Evolutionary conservation across 1,140 invertebrate species (phyloP), one percentile per base, ranked within the genome.

Genomic region (Batillaria attramentaria): DNA sequence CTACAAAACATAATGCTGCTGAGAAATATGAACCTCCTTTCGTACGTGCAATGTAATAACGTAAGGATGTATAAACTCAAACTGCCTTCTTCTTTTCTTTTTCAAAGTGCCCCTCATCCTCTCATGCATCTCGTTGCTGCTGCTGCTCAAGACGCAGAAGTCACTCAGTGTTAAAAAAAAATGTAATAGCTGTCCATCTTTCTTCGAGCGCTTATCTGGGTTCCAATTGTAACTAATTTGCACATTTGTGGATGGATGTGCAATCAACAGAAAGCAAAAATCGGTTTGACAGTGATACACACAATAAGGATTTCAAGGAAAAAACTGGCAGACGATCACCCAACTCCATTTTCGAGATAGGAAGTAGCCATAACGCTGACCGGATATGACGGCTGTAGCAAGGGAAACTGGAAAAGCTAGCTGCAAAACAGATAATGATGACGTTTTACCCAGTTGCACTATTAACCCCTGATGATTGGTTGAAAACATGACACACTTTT

Each of bases 381-480:
- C 50, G 73, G 73, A 75, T 41, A 75, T 37, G 37, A 75, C 54
- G 31, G 57, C n/a, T n/a, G n/a, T n/a, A n/a, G n/a, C n/a, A n/a
- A n/a, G n/a, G n/a, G n/a, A n/a, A n/a, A n/a, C n/a, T n/a, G n/a
- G n/a, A n/a, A n/a, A n/a, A n/a, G n/a, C n/a, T 54, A 18, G 18
- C 50, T 54, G 13, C 39, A 41, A 42, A 39, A 75, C 50, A 57
- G 13, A 28, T 75, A 62, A 16, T 62, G 10, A 13, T 75, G 73
- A 75, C 73, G 73, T 75, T 28, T 70, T 18, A 39, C 37, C n/a
- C 68, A 70, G 3, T 70, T 41, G 1, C 13, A 24, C 39, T n/a
- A 3, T 70, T 42, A 20, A n/a, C 24, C 5, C 24, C 18, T 3
- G 8, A 13, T 70, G 68, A 70, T 70, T 70, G 68, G 68, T 41